Evolutionary conservation across 2,797 vertebrate species (phyloP).

Genomic region (Pseudochirops cupreus): DNA sequence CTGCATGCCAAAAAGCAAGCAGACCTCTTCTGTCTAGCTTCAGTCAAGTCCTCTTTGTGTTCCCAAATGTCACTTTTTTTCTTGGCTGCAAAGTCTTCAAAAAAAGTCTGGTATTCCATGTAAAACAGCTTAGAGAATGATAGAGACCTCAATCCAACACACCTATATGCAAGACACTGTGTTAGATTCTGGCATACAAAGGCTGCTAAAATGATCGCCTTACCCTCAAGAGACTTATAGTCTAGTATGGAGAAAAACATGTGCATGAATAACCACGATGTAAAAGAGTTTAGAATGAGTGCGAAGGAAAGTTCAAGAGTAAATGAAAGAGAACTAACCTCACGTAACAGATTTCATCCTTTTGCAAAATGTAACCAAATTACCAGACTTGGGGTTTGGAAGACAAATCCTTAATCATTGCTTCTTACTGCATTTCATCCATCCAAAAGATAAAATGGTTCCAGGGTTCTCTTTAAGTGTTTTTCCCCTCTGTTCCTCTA

Average conservation of each 20-base stretch:
- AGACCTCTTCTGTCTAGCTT: neutral
- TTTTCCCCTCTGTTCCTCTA: neutral
- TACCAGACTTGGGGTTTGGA: neutral
- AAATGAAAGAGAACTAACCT: neutral
- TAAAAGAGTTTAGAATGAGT: neutral
- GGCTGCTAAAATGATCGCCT: neutral
- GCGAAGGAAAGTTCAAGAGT: neutral
- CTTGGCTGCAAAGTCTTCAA: neutral
- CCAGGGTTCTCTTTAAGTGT: neutral
- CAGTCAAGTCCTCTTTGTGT: neutral
- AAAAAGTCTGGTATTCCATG: neutral
- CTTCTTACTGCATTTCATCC: neutral
- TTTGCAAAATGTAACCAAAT: neutral
- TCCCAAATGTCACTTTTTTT: neutral
- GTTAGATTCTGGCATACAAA: neutral
- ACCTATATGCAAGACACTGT: neutral
- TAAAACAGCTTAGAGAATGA: neutral
- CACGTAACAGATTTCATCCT: neutral
- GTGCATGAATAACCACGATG: neutral
- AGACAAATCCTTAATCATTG: neutral
- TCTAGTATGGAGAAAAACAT: neutral
- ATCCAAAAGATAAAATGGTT: neutral
- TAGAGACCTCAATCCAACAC: neutral
- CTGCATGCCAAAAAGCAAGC: constrained; percentile 7
- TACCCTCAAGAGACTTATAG: neutral